A percentile compares a stretch with the other conserved stretches of the same genome.
These are phyloP conservation scores for Thysanoteuthis rhombus DNA, from an alignment of 2,888 invertebrate genomes.

Conservation along the genomic window DNA sequence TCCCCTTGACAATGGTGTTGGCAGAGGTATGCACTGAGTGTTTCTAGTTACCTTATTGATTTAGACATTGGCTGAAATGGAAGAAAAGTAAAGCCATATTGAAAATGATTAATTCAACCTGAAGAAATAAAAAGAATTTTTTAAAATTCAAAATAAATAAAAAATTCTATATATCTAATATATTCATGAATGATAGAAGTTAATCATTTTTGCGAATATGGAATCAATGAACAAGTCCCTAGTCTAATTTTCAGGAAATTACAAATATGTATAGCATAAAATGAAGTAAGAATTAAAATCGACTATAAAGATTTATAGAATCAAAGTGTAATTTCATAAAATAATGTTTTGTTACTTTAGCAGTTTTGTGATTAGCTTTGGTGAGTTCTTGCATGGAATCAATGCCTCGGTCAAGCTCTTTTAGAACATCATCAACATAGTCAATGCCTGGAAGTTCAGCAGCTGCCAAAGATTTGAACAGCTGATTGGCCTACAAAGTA, in stretches of 20 bases:
- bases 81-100: too few species aligned
- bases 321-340: not conserved
- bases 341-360: conserved; percentile 75
- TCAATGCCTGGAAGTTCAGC: conserved; percentile 81
- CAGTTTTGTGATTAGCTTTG: conserved; percentile 87
- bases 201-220: not conserved
- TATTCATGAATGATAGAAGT: not conserved
- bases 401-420: conserved; percentile 82
- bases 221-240: not conserved
- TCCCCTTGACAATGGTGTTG: too few species aligned
- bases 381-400: conserved; percentile 77
- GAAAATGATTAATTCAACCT: too few species aligned
- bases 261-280: not conserved
- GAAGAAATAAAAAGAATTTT: too few species aligned
- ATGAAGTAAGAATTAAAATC: not conserved
- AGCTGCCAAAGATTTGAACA: conserved; percentile 82
- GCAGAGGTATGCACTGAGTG: too few species aligned
- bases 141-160: too few species aligned
- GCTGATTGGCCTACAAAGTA: conserved; percentile 77
- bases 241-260: not conserved
- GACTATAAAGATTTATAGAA: not conserved
- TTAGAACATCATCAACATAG: conserved; percentile 80
- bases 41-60: too few species aligned
- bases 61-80: too few species aligned
- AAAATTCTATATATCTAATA: too few species aligned